A percentile compares a stretch with the other conserved stretches of the same genome.
Evolutionary conservation across 2,888 invertebrate genomes (phyloP).

Genomic region (Hemithea aestivaria): DNA sequence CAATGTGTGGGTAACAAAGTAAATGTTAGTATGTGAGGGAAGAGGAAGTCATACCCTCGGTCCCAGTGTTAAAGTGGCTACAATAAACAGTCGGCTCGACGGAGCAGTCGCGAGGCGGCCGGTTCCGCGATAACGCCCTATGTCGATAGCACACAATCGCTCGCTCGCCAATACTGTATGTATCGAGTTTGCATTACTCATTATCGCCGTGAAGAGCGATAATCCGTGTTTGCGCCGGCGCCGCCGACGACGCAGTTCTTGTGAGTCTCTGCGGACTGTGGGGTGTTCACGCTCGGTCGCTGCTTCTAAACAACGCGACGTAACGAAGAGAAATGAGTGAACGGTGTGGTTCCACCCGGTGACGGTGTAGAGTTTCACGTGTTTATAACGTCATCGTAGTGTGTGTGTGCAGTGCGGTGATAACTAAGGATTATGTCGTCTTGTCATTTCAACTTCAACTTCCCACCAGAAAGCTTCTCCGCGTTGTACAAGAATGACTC

Average conservation of each 20-base stretch:
- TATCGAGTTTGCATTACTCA: constrained; percentile 60
- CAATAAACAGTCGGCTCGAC: constrained; percentile 42
- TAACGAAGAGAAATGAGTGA: constrained; percentile 28
- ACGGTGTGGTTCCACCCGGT: constrained; percentile 32
- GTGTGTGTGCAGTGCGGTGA: constrained; percentile 43
- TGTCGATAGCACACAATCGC: constrained; percentile 46
- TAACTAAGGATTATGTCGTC: constrained; percentile 49
- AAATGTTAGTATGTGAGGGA: constrained; percentile 42
- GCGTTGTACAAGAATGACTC: constrained; percentile 57
- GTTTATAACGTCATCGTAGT: constrained; percentile 26
- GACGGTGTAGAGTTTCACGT: constrained; percentile 45
- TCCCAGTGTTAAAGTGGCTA: constrained; percentile 42
- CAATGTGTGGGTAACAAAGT: constrained; percentile 52
- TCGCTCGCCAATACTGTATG: constrained; percentile 44
- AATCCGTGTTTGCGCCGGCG: constrained; percentile 52
- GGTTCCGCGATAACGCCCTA: constrained; percentile 58
- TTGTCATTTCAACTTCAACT: constrained; percentile 58
- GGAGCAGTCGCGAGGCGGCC: constrained; percentile 47
- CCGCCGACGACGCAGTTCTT: constrained; percentile 32
- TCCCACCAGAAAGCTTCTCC: constrained; percentile 70
- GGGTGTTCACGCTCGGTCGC: constrained; percentile 35
- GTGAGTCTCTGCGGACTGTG: constrained; percentile 22
- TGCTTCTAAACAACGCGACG: constrained; percentile 3
- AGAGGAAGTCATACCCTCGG: constrained; percentile 51
- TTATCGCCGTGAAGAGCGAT: constrained; percentile 60